Evolutionary conservation across 2,797 vertebrate species (phyloP), one percentile per base, ranked within the genome.

Genomic region (Pelochelys cantorii): DNA sequence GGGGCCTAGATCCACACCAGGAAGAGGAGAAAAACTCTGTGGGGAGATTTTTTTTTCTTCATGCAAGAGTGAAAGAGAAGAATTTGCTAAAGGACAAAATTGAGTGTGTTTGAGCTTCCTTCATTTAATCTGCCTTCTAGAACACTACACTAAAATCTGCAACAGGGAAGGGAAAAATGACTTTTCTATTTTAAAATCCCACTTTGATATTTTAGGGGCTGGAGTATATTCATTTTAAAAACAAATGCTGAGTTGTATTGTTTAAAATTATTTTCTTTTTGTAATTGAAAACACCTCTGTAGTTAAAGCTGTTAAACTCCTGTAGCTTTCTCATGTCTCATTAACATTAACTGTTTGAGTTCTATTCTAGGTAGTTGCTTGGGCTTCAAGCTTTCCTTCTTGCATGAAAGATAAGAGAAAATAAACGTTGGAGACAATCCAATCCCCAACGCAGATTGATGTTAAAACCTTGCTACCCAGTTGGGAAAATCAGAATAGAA

Each of bases 1-100:
- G 99, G 99, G 98, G 98, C 98, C 99, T 99, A 99, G 99, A 99
- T 99, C 99, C 99, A 99, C 99, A 99, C 99, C 99, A 99, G 99
- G 99, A 99, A 99, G 99, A 99, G 98, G 99, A 99, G 99, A 99
- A 99, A 98, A 99, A 99, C 99, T 99, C 99, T 99, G 98, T 98
- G 98, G 99, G 99, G 99, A 99, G 98, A 98, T 99, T 99, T 98
- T 99, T 98, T 96, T 99, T 98, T 98, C 99, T 99, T 99, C 99
- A 99, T 99, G 99, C 99, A 99, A 99, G 98, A 99, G 98, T 98
- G 98, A 99, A 99, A 99, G 98, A 98, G 98, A 99, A 99, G 99
- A 99, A 99, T 99, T 99, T 99, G 99, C 99, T 99, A 99, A 99
- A 99, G 99, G 99, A 99, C 98, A 99, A 98, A 98, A 98, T 98